phyloP scores from a whole-genome alignment of 2,113 vertebrate genomes.

The Ptilonorhynchus violaceus region DNA sequence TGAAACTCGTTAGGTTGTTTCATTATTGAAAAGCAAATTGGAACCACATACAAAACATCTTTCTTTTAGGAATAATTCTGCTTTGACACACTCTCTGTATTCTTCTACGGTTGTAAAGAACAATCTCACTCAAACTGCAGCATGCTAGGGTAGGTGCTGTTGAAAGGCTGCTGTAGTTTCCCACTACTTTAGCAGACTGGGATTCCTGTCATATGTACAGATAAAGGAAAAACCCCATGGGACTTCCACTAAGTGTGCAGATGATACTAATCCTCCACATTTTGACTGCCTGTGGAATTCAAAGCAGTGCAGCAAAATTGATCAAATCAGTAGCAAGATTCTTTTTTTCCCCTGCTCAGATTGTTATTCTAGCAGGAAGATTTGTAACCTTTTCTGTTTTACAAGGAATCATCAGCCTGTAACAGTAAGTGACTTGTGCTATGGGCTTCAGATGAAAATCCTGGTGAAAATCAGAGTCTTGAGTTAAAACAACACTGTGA shows the following conservation, averaged over 20 bases:
- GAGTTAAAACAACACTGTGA: not conserved
- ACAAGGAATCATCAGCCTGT: not conserved
- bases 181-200: fast-evolving
- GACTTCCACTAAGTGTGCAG: not conserved
- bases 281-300: not conserved
- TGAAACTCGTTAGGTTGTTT: not conserved
- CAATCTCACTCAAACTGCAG: not conserved
- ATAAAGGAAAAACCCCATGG: not conserved
- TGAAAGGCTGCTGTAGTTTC: not conserved
- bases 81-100: not conserved
- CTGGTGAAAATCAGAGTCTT: not conserved
- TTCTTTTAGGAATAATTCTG: not conserved
- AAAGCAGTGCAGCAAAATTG: not conserved
- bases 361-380: not conserved
- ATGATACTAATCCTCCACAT: not conserved
- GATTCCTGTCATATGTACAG: not conserved
- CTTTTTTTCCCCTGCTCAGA: not conserved
- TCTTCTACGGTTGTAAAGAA: not conserved
- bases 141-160: fast-evolving
- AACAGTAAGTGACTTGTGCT: not conserved
- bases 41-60: not conserved
- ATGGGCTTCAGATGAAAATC: not conserved
- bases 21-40: not conserved
- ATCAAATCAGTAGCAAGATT: not conserved
- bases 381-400: not conserved